Conservation (phyloP, 2,888 invertebrate genomes). For the Cantharis rufa region DNA sequence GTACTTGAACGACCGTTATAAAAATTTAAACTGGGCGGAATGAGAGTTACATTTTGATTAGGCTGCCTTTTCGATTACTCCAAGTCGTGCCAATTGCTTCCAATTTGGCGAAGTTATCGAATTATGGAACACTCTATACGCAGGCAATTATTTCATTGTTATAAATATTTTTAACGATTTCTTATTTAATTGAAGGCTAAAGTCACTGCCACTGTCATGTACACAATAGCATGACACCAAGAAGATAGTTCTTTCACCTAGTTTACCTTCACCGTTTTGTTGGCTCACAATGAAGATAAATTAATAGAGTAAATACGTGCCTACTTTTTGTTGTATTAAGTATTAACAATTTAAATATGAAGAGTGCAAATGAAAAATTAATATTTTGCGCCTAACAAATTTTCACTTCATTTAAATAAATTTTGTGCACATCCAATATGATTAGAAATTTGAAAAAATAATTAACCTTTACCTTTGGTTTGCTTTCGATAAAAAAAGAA, state of each 20-base stretch:
- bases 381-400: not conserved
- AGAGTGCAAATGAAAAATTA: not conserved
- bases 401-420: not conserved
- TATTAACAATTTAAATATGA: too few species aligned
- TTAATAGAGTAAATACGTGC: not conserved
- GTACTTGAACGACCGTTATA: not conserved
- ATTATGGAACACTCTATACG: not conserved
- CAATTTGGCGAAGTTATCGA: not conserved
- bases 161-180: not conserved
- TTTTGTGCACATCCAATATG: not conserved
- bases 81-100: not conserved
- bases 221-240: slow-evolving; percentile 18
- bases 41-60: not conserved
- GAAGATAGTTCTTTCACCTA: slow-evolving; percentile 26
- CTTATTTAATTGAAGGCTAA: not conserved
- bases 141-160: not conserved
- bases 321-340: not conserved
- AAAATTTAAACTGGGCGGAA: not conserved
- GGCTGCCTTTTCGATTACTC: not conserved
- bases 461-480: slow-evolving; percentile 4
- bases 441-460: not conserved
- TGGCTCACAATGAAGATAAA: not conserved
- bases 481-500: slow-evolving; percentile 8
- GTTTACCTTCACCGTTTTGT: slow-evolving; percentile 16
- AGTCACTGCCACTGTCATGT: slow-evolving; percentile 19